Evolutionary conservation across 2,797 vertebrate species (phyloP).

Genomic region (Neostethus bicornis): DNA sequence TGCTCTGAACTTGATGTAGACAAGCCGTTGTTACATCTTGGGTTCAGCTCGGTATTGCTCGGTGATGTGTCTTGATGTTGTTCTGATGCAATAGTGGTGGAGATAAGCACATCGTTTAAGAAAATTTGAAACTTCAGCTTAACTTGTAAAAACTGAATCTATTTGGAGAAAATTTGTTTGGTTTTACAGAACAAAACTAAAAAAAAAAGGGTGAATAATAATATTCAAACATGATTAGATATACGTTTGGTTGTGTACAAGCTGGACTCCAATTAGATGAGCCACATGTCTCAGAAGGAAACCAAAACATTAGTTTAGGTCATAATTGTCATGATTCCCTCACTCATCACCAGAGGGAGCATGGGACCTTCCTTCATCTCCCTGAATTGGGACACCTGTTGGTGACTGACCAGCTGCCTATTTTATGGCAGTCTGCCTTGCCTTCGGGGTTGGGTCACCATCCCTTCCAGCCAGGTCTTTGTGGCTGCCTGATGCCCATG

Average conservation of each 20-base stretch:
- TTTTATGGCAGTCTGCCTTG: no score
- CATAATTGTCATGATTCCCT: no score
- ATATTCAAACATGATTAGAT: no score
- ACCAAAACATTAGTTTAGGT: no score
- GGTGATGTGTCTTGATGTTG: neutral
- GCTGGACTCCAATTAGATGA: neutral
- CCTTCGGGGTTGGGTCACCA: no score
- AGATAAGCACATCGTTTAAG: conserved; percentile 12
- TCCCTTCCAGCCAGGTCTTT: no score
- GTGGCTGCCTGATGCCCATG: no score
- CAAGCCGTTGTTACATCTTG: conserved; percentile 9
- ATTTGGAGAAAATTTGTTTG: neutral
- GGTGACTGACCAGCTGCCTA: no score
- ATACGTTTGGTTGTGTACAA: neutral
- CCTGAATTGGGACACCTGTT: no score
- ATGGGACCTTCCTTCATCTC: no score
- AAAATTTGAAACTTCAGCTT: neutral
- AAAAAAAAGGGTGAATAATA: conserved; percentile 1
- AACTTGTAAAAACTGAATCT: no score
- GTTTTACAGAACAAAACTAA: conserved; percentile 2
- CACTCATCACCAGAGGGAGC: no score
- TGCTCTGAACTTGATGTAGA: conserved; percentile 27
- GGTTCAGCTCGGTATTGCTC: conserved; percentile 3
- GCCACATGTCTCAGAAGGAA: neutral
- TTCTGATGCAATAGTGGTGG: conserved; percentile 17